Evolutionary conservation across 2,113 vertebrate genomes (phyloP).

Genomic region (Chrysemys picta): DNA sequence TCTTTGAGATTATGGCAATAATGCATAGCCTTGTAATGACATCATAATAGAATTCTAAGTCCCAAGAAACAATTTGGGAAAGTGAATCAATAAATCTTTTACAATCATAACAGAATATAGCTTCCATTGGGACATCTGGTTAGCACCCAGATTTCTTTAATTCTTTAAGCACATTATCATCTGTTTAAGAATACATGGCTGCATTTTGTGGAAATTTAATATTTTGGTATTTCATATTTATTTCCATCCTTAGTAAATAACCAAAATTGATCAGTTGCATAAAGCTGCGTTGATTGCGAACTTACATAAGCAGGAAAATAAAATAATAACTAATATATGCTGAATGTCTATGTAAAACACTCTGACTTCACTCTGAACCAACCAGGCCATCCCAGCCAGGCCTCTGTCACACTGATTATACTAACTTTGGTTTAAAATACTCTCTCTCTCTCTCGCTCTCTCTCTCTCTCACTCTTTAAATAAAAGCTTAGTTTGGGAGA

Average conservation of each 20-base stretch:
- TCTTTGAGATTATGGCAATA: slow-evolving; percentile 42
- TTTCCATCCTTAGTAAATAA: slow-evolving; percentile 41
- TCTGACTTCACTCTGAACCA: slow-evolving; percentile 6
- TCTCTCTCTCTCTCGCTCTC: background rate
- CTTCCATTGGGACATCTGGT: slow-evolving; percentile 1
- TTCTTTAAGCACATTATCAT: background rate
- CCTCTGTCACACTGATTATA: background rate
- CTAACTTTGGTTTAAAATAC: background rate
- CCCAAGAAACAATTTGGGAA: slow-evolving; percentile 52
- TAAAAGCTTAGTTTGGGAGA: background rate
- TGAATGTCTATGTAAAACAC: background rate
- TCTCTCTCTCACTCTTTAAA: rapidly evolving
- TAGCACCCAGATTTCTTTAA: slow-evolving; percentile 1
- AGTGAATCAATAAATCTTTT: slow-evolving; percentile 40
- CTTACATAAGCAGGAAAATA: background rate
- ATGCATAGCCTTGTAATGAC: slow-evolving; percentile 35
- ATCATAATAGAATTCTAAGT: slow-evolving; percentile 43
- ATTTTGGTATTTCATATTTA: slow-evolving; percentile 43
- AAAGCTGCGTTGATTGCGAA: background rate
- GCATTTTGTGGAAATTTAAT: slow-evolving; percentile 5
- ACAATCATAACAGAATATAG: slow-evolving; percentile 4
- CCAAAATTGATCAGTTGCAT: slow-evolving; percentile 15
- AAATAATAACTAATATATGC: background rate
- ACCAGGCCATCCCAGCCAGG: background rate
- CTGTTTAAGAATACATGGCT: slow-evolving; percentile 2